These are phyloP conservation scores for Leptinotarsa texana DNA, from an alignment of 1,140 invertebrate species.

Conservation along the genomic window DNA sequence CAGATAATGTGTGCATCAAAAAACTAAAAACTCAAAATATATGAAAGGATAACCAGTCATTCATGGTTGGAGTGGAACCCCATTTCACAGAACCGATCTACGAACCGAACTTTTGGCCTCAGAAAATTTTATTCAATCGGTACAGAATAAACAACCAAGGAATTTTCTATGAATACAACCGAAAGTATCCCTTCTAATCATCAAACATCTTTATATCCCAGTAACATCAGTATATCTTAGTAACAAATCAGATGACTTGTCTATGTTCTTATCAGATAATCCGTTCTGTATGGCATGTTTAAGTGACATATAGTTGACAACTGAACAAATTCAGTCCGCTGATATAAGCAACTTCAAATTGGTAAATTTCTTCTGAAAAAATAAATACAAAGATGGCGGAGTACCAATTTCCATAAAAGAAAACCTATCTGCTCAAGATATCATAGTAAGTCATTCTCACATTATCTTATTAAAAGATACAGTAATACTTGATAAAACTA, in stretches of 20 bases:
- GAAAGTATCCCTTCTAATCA: neutral
- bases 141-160: neutral
- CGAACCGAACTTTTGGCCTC: slow-evolving; percentile 12
- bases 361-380: neutral
- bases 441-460: slow-evolving; percentile 1
- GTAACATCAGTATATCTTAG: too few species aligned
- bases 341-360: slow-evolving; percentile 16
- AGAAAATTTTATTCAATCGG: neutral
- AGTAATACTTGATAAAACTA: too few species aligned
- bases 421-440: neutral
- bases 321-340: slow-evolving; percentile 10
- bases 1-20: slow-evolving; percentile 10
- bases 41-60: slow-evolving; percentile 11
- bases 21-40: slow-evolving; percentile 13
- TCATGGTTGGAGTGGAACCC: slow-evolving; percentile 15
- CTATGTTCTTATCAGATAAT: slow-evolving; percentile 16
- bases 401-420: slow-evolving; percentile 7
- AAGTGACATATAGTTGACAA: neutral
- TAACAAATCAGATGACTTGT: neutral
- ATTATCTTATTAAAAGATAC: too few species aligned
- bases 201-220: neutral
- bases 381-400: neutral
- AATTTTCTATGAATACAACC: slow-evolving; percentile 3
- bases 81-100: slow-evolving; percentile 5
- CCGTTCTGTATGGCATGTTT: neutral